Evolutionary conservation across 2,113 vertebrate species (phyloP).

Genomic region (Neogobius melanostomus): DNA sequence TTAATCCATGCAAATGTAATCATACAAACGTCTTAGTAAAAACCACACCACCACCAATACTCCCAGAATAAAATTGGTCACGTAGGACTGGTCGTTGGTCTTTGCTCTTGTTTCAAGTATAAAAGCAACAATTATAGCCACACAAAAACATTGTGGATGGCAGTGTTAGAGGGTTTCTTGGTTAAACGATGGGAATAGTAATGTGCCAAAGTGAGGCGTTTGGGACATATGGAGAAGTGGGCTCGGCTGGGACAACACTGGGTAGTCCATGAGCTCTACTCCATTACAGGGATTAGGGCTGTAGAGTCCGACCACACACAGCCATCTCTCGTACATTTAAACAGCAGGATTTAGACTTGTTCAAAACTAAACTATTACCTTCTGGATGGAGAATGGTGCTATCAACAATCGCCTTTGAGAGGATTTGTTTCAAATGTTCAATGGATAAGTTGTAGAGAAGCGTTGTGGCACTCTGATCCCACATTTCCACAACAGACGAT

Average conservation of each 20-base stretch:
- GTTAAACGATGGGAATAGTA: conserved; percentile 88
- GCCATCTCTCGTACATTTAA: conserved; percentile 37
- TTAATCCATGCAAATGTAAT: conserved; percentile 4
- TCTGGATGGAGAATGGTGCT: not conserved
- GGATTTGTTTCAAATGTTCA: conserved; percentile 5
- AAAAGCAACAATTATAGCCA: conserved; percentile 86
- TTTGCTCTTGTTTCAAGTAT: conserved; percentile 71
- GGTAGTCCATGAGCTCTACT: conserved; percentile 86
- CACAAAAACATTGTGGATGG: conserved; percentile 73
- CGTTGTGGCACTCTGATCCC: not conserved
- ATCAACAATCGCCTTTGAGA: conserved; percentile 7
- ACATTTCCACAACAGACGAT: not conserved
- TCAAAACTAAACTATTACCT: conserved; percentile 4
- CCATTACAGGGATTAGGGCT: conserved; percentile 96
- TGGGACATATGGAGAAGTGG: conserved; percentile 93
- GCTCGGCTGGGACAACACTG: conserved; percentile 46
- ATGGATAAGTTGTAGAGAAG: not conserved
- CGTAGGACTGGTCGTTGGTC: conserved; percentile 66
- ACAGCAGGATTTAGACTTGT: conserved; percentile 2
- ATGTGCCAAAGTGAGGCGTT: conserved; percentile 77
- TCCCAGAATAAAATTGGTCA: conserved; percentile 71
- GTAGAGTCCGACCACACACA: conserved; percentile 81
- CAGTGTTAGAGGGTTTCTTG: conserved; percentile 62
- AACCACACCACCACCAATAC: conserved; percentile 26
- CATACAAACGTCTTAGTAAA: conserved; percentile 10